These are phyloP conservation scores for Ophioderma brevispina DNA, from an alignment of 35 echinoderm and acorn worm genomes.

Conservation along the genomic window DNA sequence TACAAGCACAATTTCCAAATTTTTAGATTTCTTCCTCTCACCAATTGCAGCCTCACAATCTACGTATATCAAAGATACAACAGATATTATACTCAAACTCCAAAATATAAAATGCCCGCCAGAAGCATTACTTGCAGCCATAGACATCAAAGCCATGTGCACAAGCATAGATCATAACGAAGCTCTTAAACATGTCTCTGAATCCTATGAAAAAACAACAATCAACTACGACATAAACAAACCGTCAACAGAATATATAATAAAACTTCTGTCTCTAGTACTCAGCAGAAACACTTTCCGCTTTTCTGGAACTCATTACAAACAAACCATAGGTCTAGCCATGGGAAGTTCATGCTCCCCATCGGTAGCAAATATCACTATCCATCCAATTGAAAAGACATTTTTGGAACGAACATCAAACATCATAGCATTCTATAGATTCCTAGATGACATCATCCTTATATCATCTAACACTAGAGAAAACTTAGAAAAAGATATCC, in stretches of 20 bases:
- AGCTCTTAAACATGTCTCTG: not conserved
- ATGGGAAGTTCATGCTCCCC: no score
- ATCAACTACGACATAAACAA: not conserved
- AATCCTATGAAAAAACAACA: not conserved
- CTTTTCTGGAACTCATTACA: no score
- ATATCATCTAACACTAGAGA: not conserved
- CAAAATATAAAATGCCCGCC: not conserved
- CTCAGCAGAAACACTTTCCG: no score
- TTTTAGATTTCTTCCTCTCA: not conserved
- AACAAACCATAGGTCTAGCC: no score
- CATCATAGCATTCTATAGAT: not conserved
- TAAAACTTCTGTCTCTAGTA: not conserved
- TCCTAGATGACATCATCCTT: not conserved
- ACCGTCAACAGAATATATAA: not conserved
- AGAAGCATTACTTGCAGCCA: not conserved
- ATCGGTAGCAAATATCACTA: not conserved
- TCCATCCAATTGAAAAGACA: not conserved
- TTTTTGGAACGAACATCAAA: not conserved
- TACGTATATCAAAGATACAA: not conserved
- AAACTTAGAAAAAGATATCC: not conserved
- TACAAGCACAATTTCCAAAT: not conserved
- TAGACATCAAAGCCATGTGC: not conserved
- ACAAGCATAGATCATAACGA: not conserved
- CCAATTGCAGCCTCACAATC: not conserved
- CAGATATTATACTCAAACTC: not conserved